A percentile compares a stretch with the other conserved stretches of the same genome.
These are phyloP conservation scores for Chironomus tentans DNA, from an alignment of 2,888 invertebrate genomes.

Conservation along the genomic window DNA sequence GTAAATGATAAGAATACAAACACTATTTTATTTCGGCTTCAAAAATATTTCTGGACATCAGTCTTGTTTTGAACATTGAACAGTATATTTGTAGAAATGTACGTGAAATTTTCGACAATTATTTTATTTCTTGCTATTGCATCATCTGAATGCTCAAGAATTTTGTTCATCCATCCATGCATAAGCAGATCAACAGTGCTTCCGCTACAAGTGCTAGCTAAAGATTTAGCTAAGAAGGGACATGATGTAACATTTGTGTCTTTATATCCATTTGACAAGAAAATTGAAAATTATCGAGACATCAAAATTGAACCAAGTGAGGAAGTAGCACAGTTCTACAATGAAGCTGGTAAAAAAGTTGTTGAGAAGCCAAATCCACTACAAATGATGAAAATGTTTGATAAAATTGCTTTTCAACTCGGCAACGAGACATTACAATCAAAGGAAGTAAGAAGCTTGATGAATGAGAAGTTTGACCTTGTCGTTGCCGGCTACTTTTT, in stretches of 20 bases:
- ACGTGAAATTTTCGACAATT: background rate
- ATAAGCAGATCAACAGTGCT: constrained; percentile 38
- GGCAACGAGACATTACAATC: background rate
- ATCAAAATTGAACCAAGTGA: constrained; percentile 9
- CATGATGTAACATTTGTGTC: constrained; percentile 35
- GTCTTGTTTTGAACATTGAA: too few relatives aligned
- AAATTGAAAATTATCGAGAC: constrained; percentile 14
- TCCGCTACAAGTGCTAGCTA: constrained; percentile 36
- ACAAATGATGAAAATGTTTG: background rate
- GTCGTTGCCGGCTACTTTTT: constrained; percentile 35
- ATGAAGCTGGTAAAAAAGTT: background rate
- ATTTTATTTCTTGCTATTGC: background rate
- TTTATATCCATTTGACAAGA: background rate
- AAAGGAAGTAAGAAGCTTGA: constrained; percentile 9
- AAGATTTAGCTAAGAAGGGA: constrained; percentile 34
- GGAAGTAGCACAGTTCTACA: background rate
- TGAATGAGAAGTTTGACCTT: constrained; percentile 34
- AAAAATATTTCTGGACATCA: too few relatives aligned
- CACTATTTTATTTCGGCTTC: too few relatives aligned
- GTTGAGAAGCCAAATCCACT: background rate
- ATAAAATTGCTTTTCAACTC: background rate
- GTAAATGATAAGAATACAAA: too few relatives aligned
- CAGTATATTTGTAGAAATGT: background rate
- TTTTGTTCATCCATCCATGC: constrained; percentile 38
- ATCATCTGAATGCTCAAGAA: constrained; percentile 31